Conservation (phyloP, 2,797 vertebrate species). For the Champsocephalus gunnari region DNA sequence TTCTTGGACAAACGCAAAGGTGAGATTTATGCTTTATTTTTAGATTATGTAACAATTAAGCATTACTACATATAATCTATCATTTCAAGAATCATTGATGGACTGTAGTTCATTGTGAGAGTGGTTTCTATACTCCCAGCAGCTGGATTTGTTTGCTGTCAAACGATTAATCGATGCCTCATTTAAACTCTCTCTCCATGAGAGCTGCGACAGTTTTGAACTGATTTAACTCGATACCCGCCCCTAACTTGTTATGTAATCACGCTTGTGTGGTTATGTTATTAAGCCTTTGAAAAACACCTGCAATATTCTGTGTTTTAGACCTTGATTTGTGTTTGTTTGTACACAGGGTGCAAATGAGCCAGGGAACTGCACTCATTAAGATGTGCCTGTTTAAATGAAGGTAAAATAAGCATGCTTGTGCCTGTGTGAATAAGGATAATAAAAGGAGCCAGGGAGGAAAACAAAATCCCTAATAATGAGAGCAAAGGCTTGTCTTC, state of each 20-base stretch:
- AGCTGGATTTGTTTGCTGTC: constrained; percentile 15
- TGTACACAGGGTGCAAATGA: constrained; percentile 79
- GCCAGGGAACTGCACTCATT: constrained; percentile 71
- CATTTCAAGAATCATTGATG: neutral
- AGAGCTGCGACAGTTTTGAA: constrained; percentile 25
- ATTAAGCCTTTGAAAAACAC: neutral
- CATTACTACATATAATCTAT: neutral
- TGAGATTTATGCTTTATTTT: neutral
- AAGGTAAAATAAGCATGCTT: constrained; percentile 72
- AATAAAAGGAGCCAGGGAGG: neutral
- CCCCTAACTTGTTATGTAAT: neutral
- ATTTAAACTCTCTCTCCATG: constrained; percentile 20
- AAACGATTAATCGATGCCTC: constrained; percentile 2
- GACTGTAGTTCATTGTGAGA: neutral
- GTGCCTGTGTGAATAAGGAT: neutral
- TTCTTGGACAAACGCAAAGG: neutral
- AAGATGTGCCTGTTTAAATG: constrained; percentile 79
- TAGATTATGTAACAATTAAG: neutral
- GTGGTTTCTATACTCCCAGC: constrained; percentile 32
- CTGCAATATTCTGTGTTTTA: constrained; percentile 18
- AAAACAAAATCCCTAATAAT: neutral
- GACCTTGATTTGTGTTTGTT: constrained; percentile 57
- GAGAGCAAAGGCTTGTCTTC: neutral
- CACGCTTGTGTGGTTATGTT: constrained; percentile 28
- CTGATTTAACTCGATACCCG: constrained; percentile 1